Base-by-base conservation (phyloP, 2,797 vertebrate genomes). In the Chaenodraco wilsoni region DNA sequence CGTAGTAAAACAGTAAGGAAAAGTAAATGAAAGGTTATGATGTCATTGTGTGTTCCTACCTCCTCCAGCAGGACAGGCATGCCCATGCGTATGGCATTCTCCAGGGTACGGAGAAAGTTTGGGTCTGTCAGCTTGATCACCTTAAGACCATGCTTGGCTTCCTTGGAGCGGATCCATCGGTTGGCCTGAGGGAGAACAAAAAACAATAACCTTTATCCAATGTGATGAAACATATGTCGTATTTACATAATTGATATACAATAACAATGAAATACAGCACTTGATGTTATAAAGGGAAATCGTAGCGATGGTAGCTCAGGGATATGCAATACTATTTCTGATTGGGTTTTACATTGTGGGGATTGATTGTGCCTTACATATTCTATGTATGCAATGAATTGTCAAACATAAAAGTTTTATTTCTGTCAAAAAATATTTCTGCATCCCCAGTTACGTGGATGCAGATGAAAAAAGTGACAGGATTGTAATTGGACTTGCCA, bases 151-250 rank as follows among this genome's bases (percentile, higher is more conserved):
- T 89, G 88, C 83, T 90, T 95, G 43, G 82, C 84, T 88, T 97
- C 96, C 83, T 94, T 96, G 66, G 94, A 93, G 58, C 95, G 93
- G 80, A 97, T 96, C 95, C 95, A 97, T 23, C 93, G 92, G 82
- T 97, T 97, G 8, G 95, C 94, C 96, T 96, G 69, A 49, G 65
- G 66, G 72, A 66, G 3, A 78, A 45, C 72, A 4, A 84, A 6
- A 37, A 37, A 0, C 27, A 74, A 69, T 4, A 55, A 52, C n/a
- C 2, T 50, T 73, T 13, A 65, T 59, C 7, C 43, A 16, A 57
- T 51, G 15, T 69, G 14, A 68, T n/a, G 44, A 58, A 49, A 50
- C 56, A 58, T 3, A 59, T 14, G 17, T 41, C 12, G 10, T 64
- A 0, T 50, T 56, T 44, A 50, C 33, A 54, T 27, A 46, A 51